These are phyloP conservation scores for Dissostichus mawsoni DNA, from an alignment of 2,113 vertebrate genomes.

Conservation along the genomic window DNA sequence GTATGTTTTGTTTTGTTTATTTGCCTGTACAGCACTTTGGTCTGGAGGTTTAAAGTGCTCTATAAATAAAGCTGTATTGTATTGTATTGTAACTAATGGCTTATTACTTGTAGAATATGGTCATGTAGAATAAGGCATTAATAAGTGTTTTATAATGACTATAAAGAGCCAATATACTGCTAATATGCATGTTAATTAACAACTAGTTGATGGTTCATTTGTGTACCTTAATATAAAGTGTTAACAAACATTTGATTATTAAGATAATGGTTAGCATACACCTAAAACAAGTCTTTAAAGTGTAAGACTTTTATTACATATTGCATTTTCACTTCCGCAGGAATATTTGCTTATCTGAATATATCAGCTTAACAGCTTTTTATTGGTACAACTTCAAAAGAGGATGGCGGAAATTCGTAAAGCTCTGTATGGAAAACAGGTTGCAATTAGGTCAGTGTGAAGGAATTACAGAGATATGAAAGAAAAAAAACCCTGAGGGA, in stretches of 20 bases:
- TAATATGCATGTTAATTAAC: too few species aligned
- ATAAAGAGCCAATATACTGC: too few species aligned
- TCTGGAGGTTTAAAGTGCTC: too few species aligned
- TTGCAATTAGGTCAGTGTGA: conserved; percentile 65
- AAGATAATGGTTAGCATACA: background rate
- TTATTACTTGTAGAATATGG: too few species aligned
- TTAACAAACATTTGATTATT: background rate
- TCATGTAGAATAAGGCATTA: too few species aligned
- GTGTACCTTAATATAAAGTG: too few species aligned
- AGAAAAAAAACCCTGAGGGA: conserved; percentile 47
- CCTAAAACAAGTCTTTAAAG: background rate
- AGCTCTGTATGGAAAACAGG: conserved; percentile 47
- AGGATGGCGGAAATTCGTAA: background rate
- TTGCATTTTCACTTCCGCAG: background rate
- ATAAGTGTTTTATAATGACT: too few species aligned
- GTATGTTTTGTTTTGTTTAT: too few species aligned
- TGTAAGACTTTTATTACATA: background rate
- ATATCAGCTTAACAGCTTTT: conserved; percentile 21
- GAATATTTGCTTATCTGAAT: conserved; percentile 39
- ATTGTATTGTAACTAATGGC: too few species aligned
- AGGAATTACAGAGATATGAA: conserved; percentile 63
- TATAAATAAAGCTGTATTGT: too few species aligned
- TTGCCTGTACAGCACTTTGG: too few species aligned
- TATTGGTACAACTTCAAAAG: conserved; percentile 39
- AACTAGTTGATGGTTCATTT: too few species aligned